Evolutionary conservation across 2,888 invertebrate species (phyloP), one percentile per base, ranked within the genome.

Genomic region (Druceiella hillmani): DNA sequence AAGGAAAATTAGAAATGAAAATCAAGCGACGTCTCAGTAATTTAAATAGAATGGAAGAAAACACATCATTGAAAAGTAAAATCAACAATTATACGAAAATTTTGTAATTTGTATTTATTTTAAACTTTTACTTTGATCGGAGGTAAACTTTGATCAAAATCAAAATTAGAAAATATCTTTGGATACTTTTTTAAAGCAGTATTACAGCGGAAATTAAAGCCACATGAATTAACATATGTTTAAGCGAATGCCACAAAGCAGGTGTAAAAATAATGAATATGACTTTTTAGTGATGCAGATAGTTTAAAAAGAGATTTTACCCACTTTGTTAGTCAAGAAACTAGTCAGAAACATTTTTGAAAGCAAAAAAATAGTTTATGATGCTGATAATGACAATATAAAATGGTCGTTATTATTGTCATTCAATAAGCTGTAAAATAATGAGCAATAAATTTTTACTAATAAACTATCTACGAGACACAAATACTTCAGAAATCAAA

Each of bases 151-250:
- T n/a, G n/a, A n/a, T n/a, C n/a, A n/a, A n/a, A n/a, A n/a, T n/a
- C n/a, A n/a, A n/a, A n/a, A n/a, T n/a, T n/a, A n/a, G n/a, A n/a
- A n/a, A n/a, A n/a, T n/a, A 52, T 50, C 11, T 28, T 52, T 11
- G 49, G 43, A 4, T 53, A 52, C 42, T 53, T 51, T 36, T 41
- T 52, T 17, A 44, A 7, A 35, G 43, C 28, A 45, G 50, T 9
- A 26, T 53, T n/a, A 22, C 9, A 15, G 40, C 41, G 9, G 30
- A 41, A 17, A 41, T 50, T 29, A 40, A 45, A 44, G 33, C 28
- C 31, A 40, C 36, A 26, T 13, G 30, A 17, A 9, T 40, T 3
- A 30, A 37, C 4, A 27, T 37, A 15, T 32, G 37, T 27, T 17
- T 41, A 7, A 20, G 26, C 14, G 32, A 38, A 32, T 22, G 31